Evolutionary conservation across 1,140 invertebrate genomes (phyloP), one percentile per base, ranked within the genome.

Genomic region (Orchesella cincta): DNA sequence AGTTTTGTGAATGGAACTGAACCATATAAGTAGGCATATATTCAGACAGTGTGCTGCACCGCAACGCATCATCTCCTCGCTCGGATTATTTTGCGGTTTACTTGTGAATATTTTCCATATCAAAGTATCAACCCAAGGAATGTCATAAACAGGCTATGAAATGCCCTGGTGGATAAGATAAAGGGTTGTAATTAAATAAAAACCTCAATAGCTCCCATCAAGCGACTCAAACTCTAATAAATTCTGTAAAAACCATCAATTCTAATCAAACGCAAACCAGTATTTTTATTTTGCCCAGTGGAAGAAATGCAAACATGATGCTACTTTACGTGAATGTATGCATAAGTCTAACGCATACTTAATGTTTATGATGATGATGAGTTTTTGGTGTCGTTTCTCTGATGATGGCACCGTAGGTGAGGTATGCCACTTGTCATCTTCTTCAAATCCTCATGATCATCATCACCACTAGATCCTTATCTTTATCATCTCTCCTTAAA

Each of bases 141-240:
- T 23, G 52, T 57, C 52, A 57, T 57, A 57, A 57, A 57, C 52
- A 57, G 12, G 52, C 23, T 26, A 57, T 57, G 52, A 57, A 57
- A 57, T n/a, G 8, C 23, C 8, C 8, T n/a, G 23, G 52, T n/a
- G 8, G 12, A 12, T 5, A 14, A 57, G 52, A 57, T 57, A 57
- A 57, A 57, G 23, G 23, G 8, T 57, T 14, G 52, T 57, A 57
- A 57, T 57, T 57, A 57, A 57, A 57, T 57, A n/a, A 14, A 57
- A 46, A 46, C 39, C 39, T 46, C 39, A 46, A 46, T 46, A 5
- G 39, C 5, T 46, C 39, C 39, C 39, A 46, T 8, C 39, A 5
- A 8, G 39, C n/a, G n/a, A n/a, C n/a, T 46, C 5, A 8, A 46
- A 46, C 39, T 8, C 18, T 46, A 46, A 46, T 46, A 46, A 46